A percentile compares a stretch with the other conserved stretches of the same genome.
phyloP scores from a whole-genome alignment of 2,888 invertebrate genomes.

The Mythimna vitellina region DNA sequence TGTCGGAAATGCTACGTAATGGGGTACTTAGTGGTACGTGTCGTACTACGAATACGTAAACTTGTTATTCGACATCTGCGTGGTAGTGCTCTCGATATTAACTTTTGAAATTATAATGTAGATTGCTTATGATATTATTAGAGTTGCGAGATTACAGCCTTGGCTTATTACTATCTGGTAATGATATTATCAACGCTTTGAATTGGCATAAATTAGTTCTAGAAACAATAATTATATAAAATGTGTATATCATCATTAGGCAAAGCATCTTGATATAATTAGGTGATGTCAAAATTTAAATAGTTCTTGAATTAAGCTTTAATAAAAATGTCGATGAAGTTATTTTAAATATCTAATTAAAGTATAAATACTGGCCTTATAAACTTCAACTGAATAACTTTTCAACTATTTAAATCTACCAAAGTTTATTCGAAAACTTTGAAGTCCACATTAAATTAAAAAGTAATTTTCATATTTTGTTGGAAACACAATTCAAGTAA shows the following conservation, averaged over 20 bases:
- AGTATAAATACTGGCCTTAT: slow-evolving; percentile 14
- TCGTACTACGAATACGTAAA: slow-evolving; percentile 67
- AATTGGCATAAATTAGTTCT: background rate
- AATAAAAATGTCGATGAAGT: slow-evolving; percentile 22
- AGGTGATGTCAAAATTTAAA: background rate
- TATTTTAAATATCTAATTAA: slow-evolving; percentile 25
- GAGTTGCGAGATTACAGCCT: slow-evolving; percentile 21
- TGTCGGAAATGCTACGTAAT: slow-evolving; percentile 69
- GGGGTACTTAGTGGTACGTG: slow-evolving; percentile 67
- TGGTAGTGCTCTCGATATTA: slow-evolving; percentile 51
- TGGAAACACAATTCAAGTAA: slow-evolving; percentile 40
- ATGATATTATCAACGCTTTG: slow-evolving; percentile 9
- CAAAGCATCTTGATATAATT: slow-evolving; percentile 1
- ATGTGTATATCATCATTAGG: background rate
- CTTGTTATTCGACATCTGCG: slow-evolving; percentile 62
- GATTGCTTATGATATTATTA: slow-evolving; percentile 40
- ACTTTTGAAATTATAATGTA: slow-evolving; percentile 55
- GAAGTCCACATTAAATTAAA: slow-evolving; percentile 47
- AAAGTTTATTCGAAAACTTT: slow-evolving; percentile 38
- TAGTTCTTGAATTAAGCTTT: background rate
- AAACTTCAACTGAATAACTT: slow-evolving; percentile 33
- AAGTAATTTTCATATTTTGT: slow-evolving; percentile 50
- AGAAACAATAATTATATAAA: background rate
- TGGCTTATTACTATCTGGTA: slow-evolving; percentile 14
- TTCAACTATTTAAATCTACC: slow-evolving; percentile 37